These are phyloP conservation scores for Malurus leucopterus DNA, from an alignment of 2,797 vertebrate species.

Conservation along the genomic window DNA sequence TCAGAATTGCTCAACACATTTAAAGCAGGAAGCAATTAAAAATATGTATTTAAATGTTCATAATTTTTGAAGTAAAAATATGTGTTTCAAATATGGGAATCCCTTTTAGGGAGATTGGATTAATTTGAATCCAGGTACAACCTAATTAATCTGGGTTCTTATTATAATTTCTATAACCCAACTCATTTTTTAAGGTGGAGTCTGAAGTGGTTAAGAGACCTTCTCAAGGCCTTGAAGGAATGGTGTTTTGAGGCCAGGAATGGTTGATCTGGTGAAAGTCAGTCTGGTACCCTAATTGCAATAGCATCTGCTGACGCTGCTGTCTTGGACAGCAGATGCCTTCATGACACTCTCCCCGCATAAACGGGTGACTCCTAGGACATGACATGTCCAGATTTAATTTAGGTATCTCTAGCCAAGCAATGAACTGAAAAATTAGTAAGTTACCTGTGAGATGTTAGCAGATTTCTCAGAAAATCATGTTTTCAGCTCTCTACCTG, in stretches of 20 bases:
- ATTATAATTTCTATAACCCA: not conserved
- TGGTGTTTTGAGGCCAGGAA: not conserved
- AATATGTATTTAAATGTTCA: not conserved
- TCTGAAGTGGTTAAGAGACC: not conserved
- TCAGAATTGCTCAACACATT: not conserved
- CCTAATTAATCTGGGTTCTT: not conserved
- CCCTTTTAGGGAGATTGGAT: not conserved
- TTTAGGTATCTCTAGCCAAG: not conserved
- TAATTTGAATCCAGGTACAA: not conserved
- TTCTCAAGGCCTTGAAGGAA: not conserved
- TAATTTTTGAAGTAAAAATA: not conserved
- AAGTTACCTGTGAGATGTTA: not conserved
- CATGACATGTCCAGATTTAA: not conserved
- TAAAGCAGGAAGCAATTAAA: not conserved
- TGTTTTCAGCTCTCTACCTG: not conserved
- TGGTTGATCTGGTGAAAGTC: not conserved
- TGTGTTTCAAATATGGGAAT: not conserved
- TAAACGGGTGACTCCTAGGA: not conserved
- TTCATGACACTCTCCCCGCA: not conserved
- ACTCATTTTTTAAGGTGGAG: not conserved
- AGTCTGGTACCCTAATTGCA: not conserved
- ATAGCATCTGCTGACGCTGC: not conserved
- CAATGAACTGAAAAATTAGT: slow-evolving; percentile 10
- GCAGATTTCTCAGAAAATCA: not conserved
- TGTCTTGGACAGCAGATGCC: not conserved